Conservation (phyloP, 2,113 vertebrate species). For the Hiodon tergisus region DNA sequence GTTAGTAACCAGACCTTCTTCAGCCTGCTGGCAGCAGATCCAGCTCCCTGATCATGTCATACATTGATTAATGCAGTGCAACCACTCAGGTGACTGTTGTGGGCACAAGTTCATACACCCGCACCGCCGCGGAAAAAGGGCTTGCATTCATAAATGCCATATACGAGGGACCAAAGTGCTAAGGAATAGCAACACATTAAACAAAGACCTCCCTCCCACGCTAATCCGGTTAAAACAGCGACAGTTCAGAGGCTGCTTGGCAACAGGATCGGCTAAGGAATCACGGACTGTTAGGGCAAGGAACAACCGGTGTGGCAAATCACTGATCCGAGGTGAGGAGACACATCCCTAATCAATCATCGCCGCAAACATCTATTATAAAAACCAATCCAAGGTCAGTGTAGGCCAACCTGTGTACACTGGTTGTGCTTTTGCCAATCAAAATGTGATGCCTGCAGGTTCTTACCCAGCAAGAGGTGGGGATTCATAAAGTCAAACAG, state of each 20-base stretch:
- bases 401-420: not conserved
- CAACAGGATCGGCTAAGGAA: not conserved
- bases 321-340: not conserved
- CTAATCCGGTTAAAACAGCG: not conserved
- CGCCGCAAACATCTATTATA: not conserved
- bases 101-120: too few relatives aligned
- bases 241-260: not conserved
- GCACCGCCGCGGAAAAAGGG: too few relatives aligned
- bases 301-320: not conserved
- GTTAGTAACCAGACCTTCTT: too few relatives aligned
- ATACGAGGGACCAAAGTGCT: too few relatives aligned
- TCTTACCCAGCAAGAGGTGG: slow-evolving; percentile 78
- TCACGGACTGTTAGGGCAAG: not conserved
- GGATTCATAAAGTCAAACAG: slow-evolving; percentile 78
- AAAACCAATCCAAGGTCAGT: not conserved
- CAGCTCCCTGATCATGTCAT: too few relatives aligned
- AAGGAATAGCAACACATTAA: too few relatives aligned
- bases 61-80: too few relatives aligned
- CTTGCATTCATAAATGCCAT: too few relatives aligned
- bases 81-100: too few relatives aligned
- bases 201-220: not conserved
- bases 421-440: too few relatives aligned
- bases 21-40: too few relatives aligned
- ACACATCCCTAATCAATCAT: not conserved
- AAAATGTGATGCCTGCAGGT: not conserved